Base-by-base conservation (phyloP, 2,113 vertebrate species). In the Dolichotis patagonum region DNA sequence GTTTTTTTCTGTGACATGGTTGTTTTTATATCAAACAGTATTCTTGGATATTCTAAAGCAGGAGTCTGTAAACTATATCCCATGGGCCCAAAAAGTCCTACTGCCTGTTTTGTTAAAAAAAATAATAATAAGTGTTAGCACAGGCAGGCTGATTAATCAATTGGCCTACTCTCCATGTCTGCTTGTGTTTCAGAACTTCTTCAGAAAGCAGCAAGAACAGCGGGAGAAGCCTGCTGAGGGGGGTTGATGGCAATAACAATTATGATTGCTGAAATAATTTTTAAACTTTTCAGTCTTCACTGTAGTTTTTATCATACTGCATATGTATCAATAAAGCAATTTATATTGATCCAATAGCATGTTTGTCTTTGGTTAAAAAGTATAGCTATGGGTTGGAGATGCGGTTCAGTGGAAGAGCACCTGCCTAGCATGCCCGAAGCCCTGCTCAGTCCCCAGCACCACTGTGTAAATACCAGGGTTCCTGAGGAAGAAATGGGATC, bases 11-110 rank as follows among this genome's bases (percentile, higher is more conserved):
- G 24, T 83, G 12, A 5, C 6, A 41, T 49, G 1, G 83, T 95
- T 87, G 22, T 78, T 96, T 94, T 92, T 87, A 62, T n/a, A 71
- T 75, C 81, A 77, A 85, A 86, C 12, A 89, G 3, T 43, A 52
- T 87, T 96, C 16, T 16, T 86, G 30, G 75, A 85, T 49, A 49
- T 77, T 2, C 49, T 89, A 58, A 28, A 96, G 67, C 10, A 62
- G 14, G 20, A 38, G 1, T 90, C 69, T 71, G 77, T 30, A 82
- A 94, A 95, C 63, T 78, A 14, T 75, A 38, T 67, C n/a, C n/a
- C 4, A 30, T 24, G 38, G 20, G 49, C 69, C 78, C 93, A 83
- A 94, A 62, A 24, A n/a, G 19, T 5, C 87, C 28, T 38, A 30
- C 58, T 71, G 32, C 19, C 58, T 58, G 5, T 58, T 96, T 91